These are phyloP conservation scores for Pipistrellus pipistrellus DNA, from an alignment of 2,797 vertebrate genomes.

Conservation along the genomic window DNA sequence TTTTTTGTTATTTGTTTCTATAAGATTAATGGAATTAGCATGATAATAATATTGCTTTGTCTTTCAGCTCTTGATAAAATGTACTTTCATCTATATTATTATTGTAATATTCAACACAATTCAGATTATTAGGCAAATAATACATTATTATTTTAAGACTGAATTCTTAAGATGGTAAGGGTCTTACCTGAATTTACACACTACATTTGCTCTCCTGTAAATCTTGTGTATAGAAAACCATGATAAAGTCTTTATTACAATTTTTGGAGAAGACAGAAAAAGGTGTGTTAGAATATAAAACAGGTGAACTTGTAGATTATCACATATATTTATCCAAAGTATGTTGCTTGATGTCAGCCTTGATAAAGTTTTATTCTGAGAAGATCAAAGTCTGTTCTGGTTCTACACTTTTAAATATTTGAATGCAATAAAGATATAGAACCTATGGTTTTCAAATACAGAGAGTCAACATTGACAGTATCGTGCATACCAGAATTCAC, in stretches of 20 bases:
- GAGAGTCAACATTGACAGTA: conserved; percentile 9
- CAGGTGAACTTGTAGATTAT: background rate
- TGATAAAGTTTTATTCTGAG: conserved; percentile 2
- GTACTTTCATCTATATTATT: background rate
- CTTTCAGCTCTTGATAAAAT: background rate
- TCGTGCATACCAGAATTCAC: background rate
- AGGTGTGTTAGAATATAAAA: background rate
- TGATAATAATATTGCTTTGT: background rate
- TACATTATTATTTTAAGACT: background rate
- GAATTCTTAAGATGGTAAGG: background rate
- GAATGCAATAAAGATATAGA: background rate
- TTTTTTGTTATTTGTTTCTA: background rate
- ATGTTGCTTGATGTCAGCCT: conserved; percentile 1
- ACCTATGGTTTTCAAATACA: background rate
- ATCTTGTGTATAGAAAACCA: background rate
- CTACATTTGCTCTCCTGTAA: background rate
- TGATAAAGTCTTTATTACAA: background rate
- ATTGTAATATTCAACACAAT: background rate
- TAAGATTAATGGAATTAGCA: background rate
- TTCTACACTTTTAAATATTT: conserved; percentile 4
- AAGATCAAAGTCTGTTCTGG: background rate
- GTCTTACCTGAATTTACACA: background rate
- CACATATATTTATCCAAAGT: conserved; percentile 9
- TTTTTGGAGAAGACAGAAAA: background rate
- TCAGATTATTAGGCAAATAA: background rate